phyloP scores from a whole-genome alignment of 1,140 invertebrate species.

The Melanaphis sacchari region DNA sequence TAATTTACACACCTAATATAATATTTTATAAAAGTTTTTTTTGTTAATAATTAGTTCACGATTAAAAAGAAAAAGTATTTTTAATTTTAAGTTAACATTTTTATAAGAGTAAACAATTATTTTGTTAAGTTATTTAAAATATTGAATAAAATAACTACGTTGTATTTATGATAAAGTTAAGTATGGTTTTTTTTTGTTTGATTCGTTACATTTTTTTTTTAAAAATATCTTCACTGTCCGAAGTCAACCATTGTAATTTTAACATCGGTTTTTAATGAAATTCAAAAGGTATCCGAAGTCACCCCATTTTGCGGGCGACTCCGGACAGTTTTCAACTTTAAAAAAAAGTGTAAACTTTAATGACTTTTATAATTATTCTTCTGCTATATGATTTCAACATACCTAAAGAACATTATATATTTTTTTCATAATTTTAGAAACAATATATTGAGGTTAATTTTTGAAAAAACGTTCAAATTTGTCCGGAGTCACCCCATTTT shows the following conservation, averaged over 20 bases:
- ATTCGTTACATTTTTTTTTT: not conserved
- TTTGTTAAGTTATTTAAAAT: too few relatives aligned
- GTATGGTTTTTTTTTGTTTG: not conserved
- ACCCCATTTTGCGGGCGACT: not conserved
- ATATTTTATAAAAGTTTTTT: not conserved
- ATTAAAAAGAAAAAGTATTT: not conserved
- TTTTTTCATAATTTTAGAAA: not conserved
- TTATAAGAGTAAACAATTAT: not conserved
- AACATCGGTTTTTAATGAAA: not conserved
- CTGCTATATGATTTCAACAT: too few relatives aligned
- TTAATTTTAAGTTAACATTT: not conserved
- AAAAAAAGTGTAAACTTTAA: not conserved
- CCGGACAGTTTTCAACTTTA: not conserved
- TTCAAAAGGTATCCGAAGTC: not conserved
- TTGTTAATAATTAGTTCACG: not conserved
- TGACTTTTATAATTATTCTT: not conserved
- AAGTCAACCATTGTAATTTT: not conserved
- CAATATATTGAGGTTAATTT: not conserved
- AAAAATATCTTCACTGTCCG: not conserved
- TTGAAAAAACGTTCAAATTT: not conserved
- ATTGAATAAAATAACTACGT: not conserved
- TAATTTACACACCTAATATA: not conserved
- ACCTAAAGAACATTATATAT: not conserved
- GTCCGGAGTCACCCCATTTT: not conserved
- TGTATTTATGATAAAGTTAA: not conserved